Percentiles rank a stretch among this genome's conserved stretches.
These are phyloP conservation scores for Neogobius melanostomus DNA, from an alignment of 2,113 vertebrate genomes.

Conservation along the genomic window DNA sequence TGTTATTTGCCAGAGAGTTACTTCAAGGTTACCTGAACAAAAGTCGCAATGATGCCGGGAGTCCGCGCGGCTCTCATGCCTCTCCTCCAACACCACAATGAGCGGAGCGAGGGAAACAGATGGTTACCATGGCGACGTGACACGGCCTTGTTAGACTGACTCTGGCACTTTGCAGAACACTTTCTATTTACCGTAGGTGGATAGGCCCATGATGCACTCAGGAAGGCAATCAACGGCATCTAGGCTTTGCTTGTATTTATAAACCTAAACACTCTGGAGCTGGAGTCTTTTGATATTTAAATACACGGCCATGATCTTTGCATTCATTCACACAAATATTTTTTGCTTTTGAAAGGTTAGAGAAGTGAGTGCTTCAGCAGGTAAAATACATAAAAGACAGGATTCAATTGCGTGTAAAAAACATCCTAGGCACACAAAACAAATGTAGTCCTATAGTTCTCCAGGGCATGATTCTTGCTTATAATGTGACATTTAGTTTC, in stretches of 20 bases:
- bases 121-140: slow-evolving; percentile 49
- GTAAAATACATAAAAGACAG: too few relatives aligned
- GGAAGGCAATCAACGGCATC: slow-evolving; percentile 15
- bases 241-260: not conserved
- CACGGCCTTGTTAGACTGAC: slow-evolving; percentile 22
- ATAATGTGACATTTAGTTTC: too few relatives aligned
- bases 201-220: slow-evolving; percentile 7
- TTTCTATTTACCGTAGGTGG: slow-evolving; percentile 33
- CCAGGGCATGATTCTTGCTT: too few relatives aligned
- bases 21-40: slow-evolving; percentile 42
- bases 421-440: too few relatives aligned
- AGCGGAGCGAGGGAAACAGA: slow-evolving; percentile 35
- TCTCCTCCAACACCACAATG: slow-evolving; percentile 37
- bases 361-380: too few relatives aligned
- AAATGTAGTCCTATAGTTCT: too few relatives aligned
- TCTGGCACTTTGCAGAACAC: slow-evolving; percentile 27
- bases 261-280: not conserved
- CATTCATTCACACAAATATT: too few relatives aligned
- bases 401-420: too few relatives aligned
- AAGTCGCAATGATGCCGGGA: slow-evolving; percentile 36
- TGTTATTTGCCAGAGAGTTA: slow-evolving; percentile 19
- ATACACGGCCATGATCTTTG: too few relatives aligned
- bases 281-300: too few relatives aligned
- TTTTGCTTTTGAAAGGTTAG: too few relatives aligned
- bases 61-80: slow-evolving; percentile 36